Evolutionary conservation across 2,113 vertebrate species (phyloP).

Genomic region (Forbesichthys papilliferus): DNA sequence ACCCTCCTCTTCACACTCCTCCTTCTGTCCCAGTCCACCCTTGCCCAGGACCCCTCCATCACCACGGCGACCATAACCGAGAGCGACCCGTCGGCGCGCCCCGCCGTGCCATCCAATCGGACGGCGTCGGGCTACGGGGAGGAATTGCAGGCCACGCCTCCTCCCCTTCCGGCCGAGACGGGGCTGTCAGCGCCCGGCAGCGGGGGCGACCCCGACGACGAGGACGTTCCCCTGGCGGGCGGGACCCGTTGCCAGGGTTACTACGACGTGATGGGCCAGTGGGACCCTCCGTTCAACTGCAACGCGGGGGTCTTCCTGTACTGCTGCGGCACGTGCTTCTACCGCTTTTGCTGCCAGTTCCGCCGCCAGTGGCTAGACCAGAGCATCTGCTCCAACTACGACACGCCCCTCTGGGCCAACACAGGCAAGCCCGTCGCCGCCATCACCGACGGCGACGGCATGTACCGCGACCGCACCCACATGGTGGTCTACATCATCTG

Average conservation of each 20-base stretch:
- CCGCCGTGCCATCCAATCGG: slow-evolving; percentile 53
- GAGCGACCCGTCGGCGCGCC: slow-evolving; percentile 20
- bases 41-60: slow-evolving; percentile 55
- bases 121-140: slow-evolving; percentile 39
- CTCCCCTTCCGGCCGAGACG: slow-evolving; percentile 44
- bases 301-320: slow-evolving; percentile 90
- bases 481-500: slow-evolving; percentile 95
- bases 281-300: slow-evolving; percentile 98
- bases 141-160: slow-evolving; percentile 55
- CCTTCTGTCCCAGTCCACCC: slow-evolving; percentile 21
- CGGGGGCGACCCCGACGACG: slow-evolving; percentile 72
- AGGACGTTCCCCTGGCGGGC: slow-evolving; percentile 64
- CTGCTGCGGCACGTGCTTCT: slow-evolving; percentile 97
- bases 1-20: slow-evolving; percentile 27
- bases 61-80: slow-evolving; percentile 38
- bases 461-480: slow-evolving; percentile 85
- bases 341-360: slow-evolving; percentile 98
- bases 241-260: slow-evolving; percentile 92
- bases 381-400: slow-evolving; percentile 90
- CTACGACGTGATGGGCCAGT: slow-evolving; percentile 98
- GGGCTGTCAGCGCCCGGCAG: slow-evolving; percentile 72
- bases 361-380: slow-evolving; percentile 89
- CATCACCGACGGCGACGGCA: slow-evolving; percentile 78
- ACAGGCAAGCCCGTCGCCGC: slow-evolving; percentile 84
- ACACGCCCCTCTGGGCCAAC: slow-evolving; percentile 90